Percentiles rank a stretch among this genome's conserved stretches.
These are phyloP conservation scores for Macaria liturata DNA, from an alignment of 2,888 invertebrate species.

Conservation along the genomic window DNA sequence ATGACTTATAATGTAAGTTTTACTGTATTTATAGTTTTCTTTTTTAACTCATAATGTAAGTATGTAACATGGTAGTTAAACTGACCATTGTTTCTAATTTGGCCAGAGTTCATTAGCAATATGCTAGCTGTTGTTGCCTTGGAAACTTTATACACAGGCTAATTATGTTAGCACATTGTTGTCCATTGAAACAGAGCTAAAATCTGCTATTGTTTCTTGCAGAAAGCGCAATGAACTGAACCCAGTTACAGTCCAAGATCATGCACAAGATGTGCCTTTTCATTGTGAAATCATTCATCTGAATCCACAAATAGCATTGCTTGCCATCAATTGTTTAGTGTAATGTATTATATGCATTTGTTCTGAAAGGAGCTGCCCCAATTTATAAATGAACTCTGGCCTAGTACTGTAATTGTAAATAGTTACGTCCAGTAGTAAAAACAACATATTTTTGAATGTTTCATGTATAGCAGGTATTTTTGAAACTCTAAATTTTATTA, in stretches of 20 bases:
- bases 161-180: too few relatives aligned
- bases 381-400: conserved; percentile 19
- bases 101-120: conserved; percentile 13
- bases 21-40: neutral
- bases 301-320: conserved; percentile 6
- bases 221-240: neutral
- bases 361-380: neutral
- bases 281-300: conserved; percentile 7
- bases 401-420: conserved; percentile 40
- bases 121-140: neutral
- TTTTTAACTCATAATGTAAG: too few relatives aligned
- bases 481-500: conserved; percentile 57
- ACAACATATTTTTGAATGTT: conserved; percentile 50
- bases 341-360: neutral
- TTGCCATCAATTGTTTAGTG: neutral
- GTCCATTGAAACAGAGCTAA: neutral
- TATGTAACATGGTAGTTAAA: conserved; percentile 3
- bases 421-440: conserved; percentile 56
- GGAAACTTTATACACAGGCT: too few relatives aligned
- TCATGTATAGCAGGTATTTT: conserved; percentile 48
- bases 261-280: conserved; percentile 8
- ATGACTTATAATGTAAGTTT: conserved; percentile 5
- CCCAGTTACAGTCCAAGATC: neutral
- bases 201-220: neutral
- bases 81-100: conserved; percentile 8